Evolutionary conservation across 1,140 invertebrate genomes (phyloP).

Genomic region (Ladona fulva): DNA sequence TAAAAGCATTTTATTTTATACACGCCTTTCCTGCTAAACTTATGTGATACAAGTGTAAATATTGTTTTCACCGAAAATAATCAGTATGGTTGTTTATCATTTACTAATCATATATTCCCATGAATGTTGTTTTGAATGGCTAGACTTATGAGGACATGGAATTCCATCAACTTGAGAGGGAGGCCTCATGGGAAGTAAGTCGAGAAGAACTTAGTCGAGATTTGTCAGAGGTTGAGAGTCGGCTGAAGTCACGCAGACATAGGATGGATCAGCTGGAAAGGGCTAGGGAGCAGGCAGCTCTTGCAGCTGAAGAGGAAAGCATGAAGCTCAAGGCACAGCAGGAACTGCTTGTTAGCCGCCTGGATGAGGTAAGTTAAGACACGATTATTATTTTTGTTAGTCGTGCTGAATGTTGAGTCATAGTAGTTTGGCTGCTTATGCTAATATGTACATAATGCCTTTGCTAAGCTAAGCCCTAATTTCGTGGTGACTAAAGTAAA

Average conservation of each 20-base stretch:
- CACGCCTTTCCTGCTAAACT: no score
- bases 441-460: no score
- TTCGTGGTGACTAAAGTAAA: no score
- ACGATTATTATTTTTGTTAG: no score
- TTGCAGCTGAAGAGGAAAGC: conserved; percentile 50
- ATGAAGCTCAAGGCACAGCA: conserved; percentile 53
- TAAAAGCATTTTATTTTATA: no score
- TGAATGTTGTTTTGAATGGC: conserved; percentile 29
- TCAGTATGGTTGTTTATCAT: no score
- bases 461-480: no score
- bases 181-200: conserved; percentile 68
- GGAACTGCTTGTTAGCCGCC: conserved; percentile 46
- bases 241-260: conserved; percentile 51
- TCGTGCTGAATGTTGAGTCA: no score
- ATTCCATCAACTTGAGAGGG: conserved; percentile 86
- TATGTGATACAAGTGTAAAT: no score
- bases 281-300: conserved; percentile 51
- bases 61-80: no score
- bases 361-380: conserved; percentile 45
- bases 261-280: conserved; percentile 55
- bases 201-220: conserved; percentile 74
- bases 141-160: conserved; percentile 84
- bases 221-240: conserved; percentile 53
- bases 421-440: no score
- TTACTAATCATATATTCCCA: no score